Base-by-base conservation (phyloP, 2,888 invertebrate genomes). In the Hypolimnas misippus region DNA sequence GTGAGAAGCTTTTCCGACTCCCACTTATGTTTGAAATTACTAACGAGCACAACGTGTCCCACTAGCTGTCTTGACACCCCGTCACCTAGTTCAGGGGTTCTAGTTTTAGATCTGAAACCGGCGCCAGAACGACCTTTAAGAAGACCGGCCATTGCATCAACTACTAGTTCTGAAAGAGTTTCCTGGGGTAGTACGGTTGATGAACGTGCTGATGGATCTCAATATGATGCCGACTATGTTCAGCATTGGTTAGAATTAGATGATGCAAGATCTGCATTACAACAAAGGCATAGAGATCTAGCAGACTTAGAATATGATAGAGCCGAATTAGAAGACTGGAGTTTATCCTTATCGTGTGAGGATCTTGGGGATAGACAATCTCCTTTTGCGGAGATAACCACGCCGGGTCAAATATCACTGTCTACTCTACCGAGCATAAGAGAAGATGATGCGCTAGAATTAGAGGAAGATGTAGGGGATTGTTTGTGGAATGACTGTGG, bases 281-380 rank as follows among this genome's bases (percentile, higher is more conserved):
- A 94, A 73, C 95, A 95, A 73, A 93, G 95, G 71, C 95, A 95
- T 78, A 91, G 95, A 64, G 95, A 95, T 76, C 82, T 95, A 70
- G 92, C 94, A 25, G 95, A 95, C 78, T 85, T 95, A 74, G 95
- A 96, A 80, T 96, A 96, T 76, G 96, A 96, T 76, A 93, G 94
- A 71, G 94, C 95, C 2, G 96, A 96, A 81, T 84, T 96, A 68
- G 96, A 96, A 84, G 96, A 96, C 81, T 96, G 96, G 96, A 96
- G 95, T 78, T 89, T 95, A 77, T 95, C 95, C 50, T 84, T 96
- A 66, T 95, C 95, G 0, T 94, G 93, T 70, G 95, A 95, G 78
- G 95, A 95, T 82, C 89, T 95, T 63, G 89, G 92, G 73, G 94
- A 94, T 70, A 82, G 92, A 61, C 90, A 89, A 70, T 90, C 92